phyloP scores from a whole-genome alignment of 2,888 invertebrate species.

The Oscheius sp. region DNA sequence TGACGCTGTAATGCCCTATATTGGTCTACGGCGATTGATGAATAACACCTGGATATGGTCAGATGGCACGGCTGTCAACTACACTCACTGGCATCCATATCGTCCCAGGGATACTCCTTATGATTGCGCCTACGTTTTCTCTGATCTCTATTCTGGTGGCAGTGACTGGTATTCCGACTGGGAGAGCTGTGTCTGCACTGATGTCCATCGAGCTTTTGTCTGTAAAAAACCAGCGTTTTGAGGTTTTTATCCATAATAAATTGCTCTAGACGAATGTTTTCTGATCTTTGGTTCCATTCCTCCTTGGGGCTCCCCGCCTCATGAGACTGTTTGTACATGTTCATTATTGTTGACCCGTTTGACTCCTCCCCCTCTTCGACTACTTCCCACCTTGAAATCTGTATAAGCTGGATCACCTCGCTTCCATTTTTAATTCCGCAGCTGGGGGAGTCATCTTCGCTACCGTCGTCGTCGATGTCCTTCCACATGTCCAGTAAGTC shows the following conservation, averaged over 20 bases:
- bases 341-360: not conserved
- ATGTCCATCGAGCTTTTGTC: too few species aligned
- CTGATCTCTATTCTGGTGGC: too few species aligned
- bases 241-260: too few species aligned
- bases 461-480: not conserved
- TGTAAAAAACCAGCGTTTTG: too few species aligned
- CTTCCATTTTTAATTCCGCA: not conserved
- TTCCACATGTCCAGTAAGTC: not conserved
- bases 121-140: too few species aligned
- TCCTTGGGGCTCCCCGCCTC: too few species aligned
- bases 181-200: too few species aligned
- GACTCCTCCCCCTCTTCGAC: not conserved
- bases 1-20: not conserved
- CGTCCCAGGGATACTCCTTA: not conserved
- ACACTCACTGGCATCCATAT: constrained; percentile 3
- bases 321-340: not conserved
- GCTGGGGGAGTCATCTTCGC: not conserved
- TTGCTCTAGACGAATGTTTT: too few species aligned
- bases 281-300: too few species aligned
- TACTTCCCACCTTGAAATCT: too few species aligned
- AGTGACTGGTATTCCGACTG: too few species aligned
- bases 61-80: constrained; percentile 6
- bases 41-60: constrained; percentile 10
- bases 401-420: not conserved
- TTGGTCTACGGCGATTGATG: not conserved